Evolutionary conservation across 2,113 vertebrate genomes (phyloP).

Genomic region (Ginglymostoma cirratum): DNA sequence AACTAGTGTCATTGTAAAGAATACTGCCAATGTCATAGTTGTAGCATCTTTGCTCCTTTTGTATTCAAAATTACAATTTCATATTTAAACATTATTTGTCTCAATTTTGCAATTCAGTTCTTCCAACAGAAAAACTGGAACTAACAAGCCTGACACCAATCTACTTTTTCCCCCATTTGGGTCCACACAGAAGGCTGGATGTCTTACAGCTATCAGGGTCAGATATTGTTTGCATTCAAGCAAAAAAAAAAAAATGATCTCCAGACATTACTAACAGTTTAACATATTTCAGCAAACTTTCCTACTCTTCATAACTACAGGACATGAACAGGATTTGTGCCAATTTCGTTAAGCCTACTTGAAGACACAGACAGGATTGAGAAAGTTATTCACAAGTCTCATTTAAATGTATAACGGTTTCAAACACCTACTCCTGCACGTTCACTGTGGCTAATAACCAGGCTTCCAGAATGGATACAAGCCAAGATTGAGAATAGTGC

Average conservation of each 20-base stretch:
- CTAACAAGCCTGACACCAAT: background rate
- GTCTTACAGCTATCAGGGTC: background rate
- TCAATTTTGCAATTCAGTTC: background rate
- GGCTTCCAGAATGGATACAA: background rate
- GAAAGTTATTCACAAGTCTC: background rate
- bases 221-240: background rate
- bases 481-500: background rate
- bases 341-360: background rate
- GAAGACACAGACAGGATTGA: background rate
- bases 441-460: background rate
- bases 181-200: background rate
- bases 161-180: background rate
- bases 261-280: background rate
- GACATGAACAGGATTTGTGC: background rate
- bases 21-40: background rate
- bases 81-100: background rate
- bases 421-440: background rate
- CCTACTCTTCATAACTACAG: background rate
- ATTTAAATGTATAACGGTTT: constrained; percentile 10
- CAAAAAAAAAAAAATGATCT: background rate
- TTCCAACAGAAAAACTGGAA: background rate
- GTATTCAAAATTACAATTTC: background rate
- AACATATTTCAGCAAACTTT: background rate
- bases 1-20: background rate
- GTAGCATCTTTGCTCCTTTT: background rate